Evolutionary conservation across 2,113 vertebrate species (phyloP), one percentile per base, ranked within the genome.

Genomic region (Phaethornis superciliosus): DNA sequence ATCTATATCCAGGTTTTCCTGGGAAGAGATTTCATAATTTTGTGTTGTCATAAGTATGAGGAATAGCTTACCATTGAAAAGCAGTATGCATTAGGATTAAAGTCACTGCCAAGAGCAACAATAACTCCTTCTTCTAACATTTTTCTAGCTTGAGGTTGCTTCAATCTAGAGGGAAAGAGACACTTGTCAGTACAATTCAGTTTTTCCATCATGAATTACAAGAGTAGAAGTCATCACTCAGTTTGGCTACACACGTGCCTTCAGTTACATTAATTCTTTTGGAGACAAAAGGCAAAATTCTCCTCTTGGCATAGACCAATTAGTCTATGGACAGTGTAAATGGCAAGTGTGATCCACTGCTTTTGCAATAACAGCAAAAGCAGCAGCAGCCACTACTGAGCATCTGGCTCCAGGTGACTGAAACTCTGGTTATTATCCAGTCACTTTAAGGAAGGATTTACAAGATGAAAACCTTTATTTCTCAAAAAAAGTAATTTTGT

Each of bases 41-140:
- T 63, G 5, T 58, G 27, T 17, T 78, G 37, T 60, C 37, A 1
- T 28, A 94, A 55, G 16, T 40, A 93, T 52, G 33, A 84, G n/a
- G 42, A 80, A 52, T 19, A 65, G 71, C 98, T 98, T 98, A 99
- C 99, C 99, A 99, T 99, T 51, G 99, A 99, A 96, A 98, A 99
- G 91, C 99, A 99, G 97, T 99, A 99, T 2, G 99, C 99, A 62
- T 99, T 99, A 6, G 99, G 99, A 97, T 99, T 99, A 95, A 99
- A 99, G 96, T 99, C 99, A 69, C 99, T 99, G 71, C 99, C 99
- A 67, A 99, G 98, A 63, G 99, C 98, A 47, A 99, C 98, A 32
- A 99, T 98, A 14, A 99, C 98, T 9, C 99, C 99, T 47, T 99
- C 98, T 10, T 99, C 98, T 91, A 99, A 82, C 99, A 99, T 99